phyloP scores from a whole-genome alignment of 2,888 invertebrate species.

The Hemithea aestivaria region DNA sequence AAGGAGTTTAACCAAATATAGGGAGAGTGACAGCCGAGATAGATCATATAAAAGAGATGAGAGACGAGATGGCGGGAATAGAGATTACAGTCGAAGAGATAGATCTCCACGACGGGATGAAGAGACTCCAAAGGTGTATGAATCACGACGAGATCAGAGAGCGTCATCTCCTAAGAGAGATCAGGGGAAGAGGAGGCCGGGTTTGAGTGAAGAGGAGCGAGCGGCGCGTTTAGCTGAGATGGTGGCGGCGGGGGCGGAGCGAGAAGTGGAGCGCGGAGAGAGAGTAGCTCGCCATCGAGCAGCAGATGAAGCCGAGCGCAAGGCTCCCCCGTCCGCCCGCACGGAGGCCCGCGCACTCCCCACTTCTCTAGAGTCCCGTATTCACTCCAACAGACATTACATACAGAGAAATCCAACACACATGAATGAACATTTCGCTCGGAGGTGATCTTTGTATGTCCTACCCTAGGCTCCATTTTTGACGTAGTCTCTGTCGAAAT shows the following conservation, averaged over 20 bases:
- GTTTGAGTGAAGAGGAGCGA: constrained; percentile 70
- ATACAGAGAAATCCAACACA: constrained; percentile 89
- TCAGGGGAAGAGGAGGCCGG: constrained; percentile 26
- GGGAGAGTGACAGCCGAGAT: no score
- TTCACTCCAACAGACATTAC: constrained; percentile 93
- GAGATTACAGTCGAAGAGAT: background rate
- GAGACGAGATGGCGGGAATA: no score
- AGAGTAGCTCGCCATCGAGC: constrained; percentile 82
- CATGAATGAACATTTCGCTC: constrained; percentile 92
- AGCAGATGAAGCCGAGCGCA: constrained; percentile 59
- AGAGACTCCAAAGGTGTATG: constrained; percentile 17
- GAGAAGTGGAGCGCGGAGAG: constrained; percentile 82
- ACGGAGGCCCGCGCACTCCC: constrained; percentile 76
- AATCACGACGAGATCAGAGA: no score
- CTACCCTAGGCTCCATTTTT: no score
- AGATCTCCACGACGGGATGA: constrained; percentile 10
- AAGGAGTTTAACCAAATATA: background rate
- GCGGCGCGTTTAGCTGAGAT: constrained; percentile 84
- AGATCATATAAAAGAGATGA: no score
- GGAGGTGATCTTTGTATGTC: constrained; percentile 59
- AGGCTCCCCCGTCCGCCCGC: constrained; percentile 82
- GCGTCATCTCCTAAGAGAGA: constrained; percentile 28
- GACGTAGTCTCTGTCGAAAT: no score
- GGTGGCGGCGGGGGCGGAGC: constrained; percentile 88
- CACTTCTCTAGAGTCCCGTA: constrained; percentile 88